Conservation (phyloP, 2,113 vertebrate species). For the Prietella phreatophila region DNA sequence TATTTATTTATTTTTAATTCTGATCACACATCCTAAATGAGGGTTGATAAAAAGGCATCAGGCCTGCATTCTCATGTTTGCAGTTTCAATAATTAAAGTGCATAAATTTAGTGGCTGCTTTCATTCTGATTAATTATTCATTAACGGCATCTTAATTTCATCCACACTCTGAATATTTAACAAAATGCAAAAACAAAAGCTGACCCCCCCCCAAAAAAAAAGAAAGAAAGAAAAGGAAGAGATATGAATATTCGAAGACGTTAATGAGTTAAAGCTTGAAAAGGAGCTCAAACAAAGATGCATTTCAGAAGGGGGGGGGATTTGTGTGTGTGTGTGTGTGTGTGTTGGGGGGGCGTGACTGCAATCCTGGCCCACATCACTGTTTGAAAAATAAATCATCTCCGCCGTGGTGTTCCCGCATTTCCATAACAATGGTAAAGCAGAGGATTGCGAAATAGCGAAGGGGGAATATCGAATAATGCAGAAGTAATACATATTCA, state of each 20-base stretch:
- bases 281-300: constrained; percentile 36
- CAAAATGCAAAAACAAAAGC: constrained; percentile 78
- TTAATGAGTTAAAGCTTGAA: constrained; percentile 51
- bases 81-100: constrained; percentile 89
- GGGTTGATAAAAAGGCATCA: constrained; percentile 46
- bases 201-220: too few species aligned
- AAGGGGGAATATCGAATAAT: constrained; percentile 21
- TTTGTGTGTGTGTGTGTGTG: not conserved
- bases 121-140: constrained; percentile 92
- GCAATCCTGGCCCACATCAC: constrained; percentile 34
- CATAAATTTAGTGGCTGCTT: constrained; percentile 83
- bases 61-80: constrained; percentile 77
- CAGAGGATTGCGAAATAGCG: constrained; percentile 27
- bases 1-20: not conserved
- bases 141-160: constrained; percentile 93
- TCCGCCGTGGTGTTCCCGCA: constrained; percentile 6
- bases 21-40: constrained; percentile 38
- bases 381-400: constrained; percentile 42
- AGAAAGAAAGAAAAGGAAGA: constrained; percentile 50
- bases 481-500: constrained; percentile 17
- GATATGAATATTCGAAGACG: constrained; percentile 69
- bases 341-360: not conserved
- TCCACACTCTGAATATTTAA: constrained; percentile 85
- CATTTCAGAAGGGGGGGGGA: constrained; percentile 2
- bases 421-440: constrained; percentile 49